These are phyloP conservation scores for Neotoxoptera formosana DNA, from an alignment of 1,140 invertebrate species.

Conservation along the genomic window DNA sequence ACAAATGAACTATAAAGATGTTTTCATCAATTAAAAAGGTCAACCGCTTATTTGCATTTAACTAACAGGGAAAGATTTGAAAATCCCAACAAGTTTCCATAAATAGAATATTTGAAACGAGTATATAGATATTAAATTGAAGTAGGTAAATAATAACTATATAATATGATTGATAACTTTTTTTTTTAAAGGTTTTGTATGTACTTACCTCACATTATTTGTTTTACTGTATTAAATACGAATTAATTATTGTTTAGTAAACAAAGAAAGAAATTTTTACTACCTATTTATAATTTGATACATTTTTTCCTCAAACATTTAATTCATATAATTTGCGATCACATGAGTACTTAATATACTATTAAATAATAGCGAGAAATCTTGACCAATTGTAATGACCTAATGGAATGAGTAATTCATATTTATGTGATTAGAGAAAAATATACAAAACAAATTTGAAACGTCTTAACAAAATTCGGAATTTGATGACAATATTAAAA, in stretches of 20 bases:
- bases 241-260: not conserved
- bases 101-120: not conserved
- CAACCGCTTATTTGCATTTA: not conserved
- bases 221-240: not conserved
- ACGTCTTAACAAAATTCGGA: not conserved
- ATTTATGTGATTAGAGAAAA: not conserved
- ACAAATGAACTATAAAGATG: not conserved
- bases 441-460: not conserved
- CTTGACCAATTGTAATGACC: not conserved
- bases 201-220: not conserved
- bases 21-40: slow-evolving; percentile 2
- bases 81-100: not conserved
- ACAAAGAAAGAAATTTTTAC: not conserved
- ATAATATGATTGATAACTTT: not conserved
- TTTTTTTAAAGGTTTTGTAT: not conserved
- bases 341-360: not conserved
- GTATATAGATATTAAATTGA: not conserved
- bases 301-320: not conserved
- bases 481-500: slow-evolving; percentile 9
- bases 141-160: not conserved
- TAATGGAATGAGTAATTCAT: not conserved
- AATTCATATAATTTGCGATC: not conserved
- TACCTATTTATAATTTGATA: not conserved
- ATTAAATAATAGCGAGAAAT: not conserved
- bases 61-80: not conserved